A percentile compares a stretch with the other conserved stretches of the same genome.
These are phyloP conservation scores for Lates japonicus DNA, from an alignment of 2,797 vertebrate species.

Conservation along the genomic window DNA sequence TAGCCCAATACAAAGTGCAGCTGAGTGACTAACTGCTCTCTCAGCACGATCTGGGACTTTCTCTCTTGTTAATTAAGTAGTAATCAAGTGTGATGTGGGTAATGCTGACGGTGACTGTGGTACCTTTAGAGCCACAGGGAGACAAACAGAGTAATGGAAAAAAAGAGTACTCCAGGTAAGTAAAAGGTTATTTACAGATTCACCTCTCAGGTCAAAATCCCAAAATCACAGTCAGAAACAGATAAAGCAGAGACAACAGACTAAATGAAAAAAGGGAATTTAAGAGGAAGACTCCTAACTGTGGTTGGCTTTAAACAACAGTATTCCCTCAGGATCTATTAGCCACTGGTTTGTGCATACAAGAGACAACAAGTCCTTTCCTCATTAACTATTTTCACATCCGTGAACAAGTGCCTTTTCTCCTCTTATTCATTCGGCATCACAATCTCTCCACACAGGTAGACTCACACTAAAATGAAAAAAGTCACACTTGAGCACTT, in stretches of 20 bases:
- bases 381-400: conserved; percentile 37
- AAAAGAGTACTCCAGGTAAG: conserved; percentile 43
- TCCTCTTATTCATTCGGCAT: background rate
- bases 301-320: conserved; percentile 25
- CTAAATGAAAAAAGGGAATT: background rate
- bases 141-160: conserved; percentile 60
- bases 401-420: conserved; percentile 12
- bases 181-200: conserved; percentile 46
- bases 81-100: conserved; percentile 61
- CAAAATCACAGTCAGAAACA: conserved; percentile 37
- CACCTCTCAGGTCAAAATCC: conserved; percentile 36
- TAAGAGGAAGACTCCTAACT: conserved; percentile 8
- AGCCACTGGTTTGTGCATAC: conserved; percentile 2
- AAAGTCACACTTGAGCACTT: conserved; percentile 45
- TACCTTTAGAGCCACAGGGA: conserved; percentile 55
- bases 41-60: conserved; percentile 46
- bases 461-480: background rate
- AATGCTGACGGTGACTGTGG: conserved; percentile 48
- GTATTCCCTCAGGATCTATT: conserved; percentile 42
- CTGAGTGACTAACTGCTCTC: conserved; percentile 29
- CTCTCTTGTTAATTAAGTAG: conserved; percentile 64
- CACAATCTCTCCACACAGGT: conserved; percentile 46
- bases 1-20: background rate
- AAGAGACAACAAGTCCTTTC: conserved; percentile 39
- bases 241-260: conserved; percentile 4